These are phyloP conservation scores for Heterodera carotae DNA, from an alignment of 1,140 invertebrate genomes.

Conservation along the genomic window DNA sequence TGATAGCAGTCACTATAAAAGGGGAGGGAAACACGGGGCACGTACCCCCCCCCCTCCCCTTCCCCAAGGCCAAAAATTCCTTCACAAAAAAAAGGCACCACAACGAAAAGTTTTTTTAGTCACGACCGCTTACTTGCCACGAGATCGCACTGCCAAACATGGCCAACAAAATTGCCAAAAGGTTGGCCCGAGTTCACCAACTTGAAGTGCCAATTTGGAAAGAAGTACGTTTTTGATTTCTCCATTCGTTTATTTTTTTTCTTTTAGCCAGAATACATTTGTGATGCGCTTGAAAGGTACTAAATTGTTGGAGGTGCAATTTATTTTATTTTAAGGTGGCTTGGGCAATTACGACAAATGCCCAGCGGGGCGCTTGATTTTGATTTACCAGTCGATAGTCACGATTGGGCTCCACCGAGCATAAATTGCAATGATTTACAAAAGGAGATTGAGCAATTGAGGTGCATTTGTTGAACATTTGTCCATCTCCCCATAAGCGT, in stretches of 20 bases:
- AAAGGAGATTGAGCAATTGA: constrained; percentile 53
- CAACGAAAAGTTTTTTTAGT: no score
- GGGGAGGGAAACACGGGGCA: no score
- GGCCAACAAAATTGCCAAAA: constrained; percentile 62
- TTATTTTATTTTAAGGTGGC: constrained; percentile 46
- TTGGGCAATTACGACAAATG: constrained; percentile 54
- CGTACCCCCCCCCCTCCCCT: no score
- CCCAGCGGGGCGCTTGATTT: constrained; percentile 43
- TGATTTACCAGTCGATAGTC: constrained; percentile 53
- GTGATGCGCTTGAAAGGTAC: constrained; percentile 59
- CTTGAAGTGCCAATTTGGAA: constrained; percentile 65
- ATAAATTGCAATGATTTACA: constrained; percentile 51
- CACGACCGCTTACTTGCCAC: constrained; percentile 57
- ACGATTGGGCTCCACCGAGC: constrained; percentile 47
- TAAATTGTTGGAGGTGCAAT: background rate
- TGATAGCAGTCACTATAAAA: no score
- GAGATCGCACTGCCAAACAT: constrained; percentile 58
- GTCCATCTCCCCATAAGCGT: no score
- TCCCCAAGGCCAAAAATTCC: no score
- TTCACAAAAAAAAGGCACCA: no score
- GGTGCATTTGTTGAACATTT: constrained; percentile 34
- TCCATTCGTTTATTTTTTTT: background rate
- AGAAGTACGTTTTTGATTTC: constrained; percentile 36
- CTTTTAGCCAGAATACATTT: constrained; percentile 60
- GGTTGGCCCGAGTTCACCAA: constrained; percentile 63